phyloP scores from a whole-genome alignment of 2,797 vertebrate species.

The Phataginus tetradactyla region DNA sequence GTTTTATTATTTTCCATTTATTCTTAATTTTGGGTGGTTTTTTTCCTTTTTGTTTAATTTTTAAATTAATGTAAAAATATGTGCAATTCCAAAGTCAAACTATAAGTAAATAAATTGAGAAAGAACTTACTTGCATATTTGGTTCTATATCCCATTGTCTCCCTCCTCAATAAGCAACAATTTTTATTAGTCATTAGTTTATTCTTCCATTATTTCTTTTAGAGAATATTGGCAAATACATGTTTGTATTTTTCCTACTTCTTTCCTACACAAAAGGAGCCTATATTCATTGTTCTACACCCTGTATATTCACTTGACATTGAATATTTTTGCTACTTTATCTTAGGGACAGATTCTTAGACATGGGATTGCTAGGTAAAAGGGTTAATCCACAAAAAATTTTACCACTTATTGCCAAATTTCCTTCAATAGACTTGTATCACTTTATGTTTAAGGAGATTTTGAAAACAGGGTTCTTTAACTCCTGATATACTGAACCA shows the following conservation, averaged over 20 bases:
- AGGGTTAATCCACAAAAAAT: neutral
- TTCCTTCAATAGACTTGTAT: neutral
- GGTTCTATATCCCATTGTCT: neutral
- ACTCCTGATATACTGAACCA: neutral
- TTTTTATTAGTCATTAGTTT: neutral
- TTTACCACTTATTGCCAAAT: neutral
- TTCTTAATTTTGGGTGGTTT: neutral
- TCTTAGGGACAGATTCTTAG: neutral
- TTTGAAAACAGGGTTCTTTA: neutral
- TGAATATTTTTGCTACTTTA: neutral
- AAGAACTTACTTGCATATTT: neutral
- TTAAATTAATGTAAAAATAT: neutral
- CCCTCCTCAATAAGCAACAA: neutral
- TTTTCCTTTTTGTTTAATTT: neutral
- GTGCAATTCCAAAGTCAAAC: neutral
- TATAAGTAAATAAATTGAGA: neutral
- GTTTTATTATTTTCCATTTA: neutral
- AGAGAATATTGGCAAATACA: neutral
- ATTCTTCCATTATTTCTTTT: neutral
- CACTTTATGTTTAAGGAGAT: neutral
- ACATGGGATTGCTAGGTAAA: neutral
- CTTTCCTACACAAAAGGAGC: neutral
- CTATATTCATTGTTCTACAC: neutral
- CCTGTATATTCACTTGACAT: neutral
- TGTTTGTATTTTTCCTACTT: neutral